Percentiles rank a stretch among this genome's conserved stretches.
These are phyloP conservation scores for Caenorhabditis remanei DNA, from an alignment of 1,140 invertebrate species.

Conservation along the genomic window DNA sequence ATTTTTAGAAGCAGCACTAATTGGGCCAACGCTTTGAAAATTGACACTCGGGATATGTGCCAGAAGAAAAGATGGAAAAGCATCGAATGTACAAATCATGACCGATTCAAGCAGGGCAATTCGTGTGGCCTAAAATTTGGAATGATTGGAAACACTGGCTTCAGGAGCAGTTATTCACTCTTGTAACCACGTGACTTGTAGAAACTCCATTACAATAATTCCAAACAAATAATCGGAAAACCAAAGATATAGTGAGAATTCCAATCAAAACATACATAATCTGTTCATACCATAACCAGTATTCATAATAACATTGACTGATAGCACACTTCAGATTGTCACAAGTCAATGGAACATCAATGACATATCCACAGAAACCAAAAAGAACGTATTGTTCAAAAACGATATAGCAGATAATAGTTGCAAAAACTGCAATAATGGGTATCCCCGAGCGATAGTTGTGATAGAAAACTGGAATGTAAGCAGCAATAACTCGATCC, in stretches of 20 bases:
- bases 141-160: no score
- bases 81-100: not conserved
- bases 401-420: not conserved
- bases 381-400: not conserved
- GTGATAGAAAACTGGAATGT: constrained; percentile 1
- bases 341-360: not conserved
- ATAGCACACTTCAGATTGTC: not conserved
- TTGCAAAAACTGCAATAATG: not conserved
- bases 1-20: constrained; percentile 13
- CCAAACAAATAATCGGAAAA: not conserved
- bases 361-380: not conserved
- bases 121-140: not conserved
- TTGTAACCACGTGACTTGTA: not conserved
- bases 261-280: not conserved
- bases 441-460: not conserved
- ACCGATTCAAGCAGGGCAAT: not conserved
- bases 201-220: not conserved
- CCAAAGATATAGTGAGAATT: not conserved
- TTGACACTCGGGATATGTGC: not conserved
- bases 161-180: not conserved
- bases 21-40: not conserved
- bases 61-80: not conserved
- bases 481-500: not conserved
- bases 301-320: not conserved
- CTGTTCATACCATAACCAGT: not conserved